Evolutionary conservation across 2,113 vertebrate genomes (phyloP).

Genomic region (Xenus cinereus): DNA sequence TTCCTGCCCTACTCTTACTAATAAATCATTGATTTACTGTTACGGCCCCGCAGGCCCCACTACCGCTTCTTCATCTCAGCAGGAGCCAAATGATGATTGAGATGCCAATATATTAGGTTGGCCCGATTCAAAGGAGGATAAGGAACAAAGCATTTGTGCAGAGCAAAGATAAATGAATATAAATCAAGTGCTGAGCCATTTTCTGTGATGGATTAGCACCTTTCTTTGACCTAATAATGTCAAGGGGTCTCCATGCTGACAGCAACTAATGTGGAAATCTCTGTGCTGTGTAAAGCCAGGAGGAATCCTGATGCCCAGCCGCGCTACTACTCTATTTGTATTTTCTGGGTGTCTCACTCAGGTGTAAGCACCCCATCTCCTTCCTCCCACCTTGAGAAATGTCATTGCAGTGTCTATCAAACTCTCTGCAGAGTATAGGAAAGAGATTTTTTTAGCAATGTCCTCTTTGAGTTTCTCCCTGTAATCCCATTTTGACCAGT

Average conservation of each 20-base stretch:
- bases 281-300: background rate
- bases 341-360: background rate
- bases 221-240: conserved; percentile 58
- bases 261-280: conserved; percentile 12
- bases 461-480: background rate
- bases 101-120: conserved; percentile 63
- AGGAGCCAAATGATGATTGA: conserved; percentile 69
- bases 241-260: conserved; percentile 38
- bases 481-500: background rate
- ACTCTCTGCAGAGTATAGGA: background rate
- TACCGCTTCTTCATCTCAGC: conserved; percentile 53
- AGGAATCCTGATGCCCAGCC: background rate
- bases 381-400: background rate
- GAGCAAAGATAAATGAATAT: conserved; percentile 18
- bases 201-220: conserved; percentile 54
- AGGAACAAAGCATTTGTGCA: conserved; percentile 61
- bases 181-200: conserved; percentile 28
- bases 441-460: background rate
- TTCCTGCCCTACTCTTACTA: conserved; percentile 8
- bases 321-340: background rate
- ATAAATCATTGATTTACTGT: conserved; percentile 56
- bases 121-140: conserved; percentile 24
- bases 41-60: conserved; percentile 7
- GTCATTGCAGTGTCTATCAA: background rate
- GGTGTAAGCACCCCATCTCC: background rate